Base-by-base conservation (phyloP, 2,888 invertebrate species). In the Drepanosiphum platanoidis region DNA sequence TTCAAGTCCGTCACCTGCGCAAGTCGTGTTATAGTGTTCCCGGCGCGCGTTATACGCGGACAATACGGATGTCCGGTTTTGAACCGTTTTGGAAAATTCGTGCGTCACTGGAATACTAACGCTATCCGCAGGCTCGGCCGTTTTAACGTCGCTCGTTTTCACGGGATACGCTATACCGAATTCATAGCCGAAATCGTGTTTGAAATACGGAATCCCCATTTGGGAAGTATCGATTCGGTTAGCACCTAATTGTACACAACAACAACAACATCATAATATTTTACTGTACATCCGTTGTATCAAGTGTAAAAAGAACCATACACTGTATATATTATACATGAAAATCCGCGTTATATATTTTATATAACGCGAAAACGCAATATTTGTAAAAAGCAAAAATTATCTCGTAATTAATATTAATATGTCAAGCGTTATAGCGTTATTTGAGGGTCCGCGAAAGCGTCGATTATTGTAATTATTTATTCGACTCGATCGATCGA, bases 181-280 rank as follows among this genome's bases (percentile, higher is more conserved):
- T 89, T 94, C 94, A 90, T 94, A 94, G 88, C 94, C 94, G 89
- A 94, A 94, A 90, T 94, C 94, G 89, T 94, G 94, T 90, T 94
- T 94, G 92, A 94, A 94, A 91, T 94, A 94, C 89, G 94, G 94
- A 87, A 94, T 91, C 88, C 94, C 86, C 66, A 39, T 74, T 68
- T 32, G 66, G 68, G 66, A 58, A 22, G 18, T 52, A 68, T 84
- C 66, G 22, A 0, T 84, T 75, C 39, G 52, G 52, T 75, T 77
- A 77, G 75, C 68, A 84, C 84, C 84, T 84, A 30, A 18, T 58
- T 34, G 80, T 64, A 4, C 11, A 68, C 32, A 68, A 68, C 27
- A 30, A 30, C 30, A 78, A 42, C 7, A n/a, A 8, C 22, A 3
- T 30, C n/a, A n/a, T n/a, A n/a, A n/a, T n/a, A n/a, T n/a, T n/a